A percentile compares a stretch with the other conserved stretches of the same genome.
phyloP scores from a whole-genome alignment of 2,888 invertebrate genomes.

The Pristionchus fissidentatus region DNA sequence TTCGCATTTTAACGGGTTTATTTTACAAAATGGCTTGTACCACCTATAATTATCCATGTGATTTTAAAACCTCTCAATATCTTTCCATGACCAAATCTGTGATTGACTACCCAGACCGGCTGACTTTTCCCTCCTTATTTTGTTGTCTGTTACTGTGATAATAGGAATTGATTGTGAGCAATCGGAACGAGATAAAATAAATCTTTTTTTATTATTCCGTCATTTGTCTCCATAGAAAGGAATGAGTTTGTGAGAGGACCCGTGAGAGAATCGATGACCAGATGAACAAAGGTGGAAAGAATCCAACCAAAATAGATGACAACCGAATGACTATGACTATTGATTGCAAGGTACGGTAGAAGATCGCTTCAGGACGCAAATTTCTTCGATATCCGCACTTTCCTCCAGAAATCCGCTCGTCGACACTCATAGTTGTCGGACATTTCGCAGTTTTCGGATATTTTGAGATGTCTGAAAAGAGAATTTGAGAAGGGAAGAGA shows the following conservation, averaged over 20 bases:
- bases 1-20: constrained; percentile 1
- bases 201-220: neutral
- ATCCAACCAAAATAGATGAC: constrained; percentile 14
- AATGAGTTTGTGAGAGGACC: constrained; percentile 28
- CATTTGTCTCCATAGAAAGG: neutral
- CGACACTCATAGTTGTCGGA: constrained; percentile 58
- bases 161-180: too few species aligned
- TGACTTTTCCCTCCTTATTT: too few species aligned
- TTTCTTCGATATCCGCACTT: constrained; percentile 55
- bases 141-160: too few species aligned
- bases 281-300: constrained; percentile 12
- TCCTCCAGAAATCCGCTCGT: constrained; percentile 64
- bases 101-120: too few species aligned
- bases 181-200: too few species aligned
- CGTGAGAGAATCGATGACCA: constrained; percentile 41
- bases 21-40: constrained; percentile 2
- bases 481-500: neutral
- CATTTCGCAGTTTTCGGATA: constrained; percentile 65
- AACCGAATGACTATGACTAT: neutral
- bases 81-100: constrained; percentile 12
- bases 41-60: neutral
- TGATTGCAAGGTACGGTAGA: neutral
- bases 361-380: constrained; percentile 24
- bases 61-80: constrained; percentile 16
- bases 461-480: constrained; percentile 54